These are phyloP conservation scores for Drosophila mercatorum DNA, from an alignment of 2,888 invertebrate genomes.

Conservation along the genomic window DNA sequence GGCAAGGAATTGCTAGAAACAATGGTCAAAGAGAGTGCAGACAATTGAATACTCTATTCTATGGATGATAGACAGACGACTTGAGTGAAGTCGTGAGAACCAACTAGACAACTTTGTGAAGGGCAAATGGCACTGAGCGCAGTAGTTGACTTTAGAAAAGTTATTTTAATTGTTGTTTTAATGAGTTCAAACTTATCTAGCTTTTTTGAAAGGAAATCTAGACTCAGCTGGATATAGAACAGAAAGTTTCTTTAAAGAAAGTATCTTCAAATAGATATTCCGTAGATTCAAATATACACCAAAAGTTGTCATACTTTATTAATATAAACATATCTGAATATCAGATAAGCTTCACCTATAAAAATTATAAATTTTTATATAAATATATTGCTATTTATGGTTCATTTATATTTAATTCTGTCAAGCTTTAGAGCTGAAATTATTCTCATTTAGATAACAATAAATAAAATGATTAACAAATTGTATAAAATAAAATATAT, in stretches of 20 bases:
- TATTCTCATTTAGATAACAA: too few species aligned
- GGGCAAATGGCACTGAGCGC: not conserved
- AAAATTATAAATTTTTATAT: too few species aligned
- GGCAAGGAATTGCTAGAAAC: constrained; percentile 43
- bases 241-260: not conserved
- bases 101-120: not conserved
- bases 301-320: not conserved
- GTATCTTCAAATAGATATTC: not conserved
- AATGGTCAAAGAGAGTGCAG: constrained; percentile 13
- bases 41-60: constrained; percentile 18
- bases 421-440: too few species aligned
- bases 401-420: too few species aligned
- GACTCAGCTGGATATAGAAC: not conserved
- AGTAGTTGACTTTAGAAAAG: not conserved
- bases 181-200: not conserved
- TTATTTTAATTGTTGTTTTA: not conserved
- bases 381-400: too few species aligned
- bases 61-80: not conserved
- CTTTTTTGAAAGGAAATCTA: not conserved
- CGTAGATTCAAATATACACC: not conserved
- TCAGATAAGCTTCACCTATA: too few species aligned
- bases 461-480: too few species aligned
- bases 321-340: not conserved
- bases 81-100: constrained; percentile 1
- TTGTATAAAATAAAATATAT: too few species aligned